These are phyloP conservation scores for Rhodeus uyekii DNA, from an alignment of 2,797 vertebrate genomes.

Conservation along the genomic window DNA sequence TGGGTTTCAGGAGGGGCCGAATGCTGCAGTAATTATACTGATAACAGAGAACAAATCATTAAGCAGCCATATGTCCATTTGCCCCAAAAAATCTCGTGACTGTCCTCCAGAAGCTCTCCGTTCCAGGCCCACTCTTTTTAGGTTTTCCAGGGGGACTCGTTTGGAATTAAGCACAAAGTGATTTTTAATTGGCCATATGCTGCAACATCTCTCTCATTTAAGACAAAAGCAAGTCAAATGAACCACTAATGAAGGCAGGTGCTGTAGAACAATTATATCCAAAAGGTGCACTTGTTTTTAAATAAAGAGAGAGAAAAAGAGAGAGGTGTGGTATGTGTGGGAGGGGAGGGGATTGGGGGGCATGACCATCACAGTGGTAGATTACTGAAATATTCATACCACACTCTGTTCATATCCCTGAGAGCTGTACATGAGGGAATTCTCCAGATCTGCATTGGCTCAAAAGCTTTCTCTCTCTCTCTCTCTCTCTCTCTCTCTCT, in stretches of 20 bases:
- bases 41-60: slow-evolving; percentile 64
- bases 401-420: slow-evolving; percentile 12
- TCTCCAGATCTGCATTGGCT: slow-evolving; percentile 32
- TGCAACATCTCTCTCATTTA: slow-evolving; percentile 60
- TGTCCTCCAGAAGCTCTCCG: slow-evolving; percentile 44
- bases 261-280: slow-evolving; percentile 53
- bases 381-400: slow-evolving; percentile 37
- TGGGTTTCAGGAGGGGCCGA: slow-evolving; percentile 41
- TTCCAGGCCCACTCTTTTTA: slow-evolving; percentile 60
- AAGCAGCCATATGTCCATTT: slow-evolving; percentile 68
- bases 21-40: slow-evolving; percentile 64
- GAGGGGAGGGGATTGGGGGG: not conserved
- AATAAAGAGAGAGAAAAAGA: not conserved
- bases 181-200: slow-evolving; percentile 79
- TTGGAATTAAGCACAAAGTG: slow-evolving; percentile 72
- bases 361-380: not conserved
- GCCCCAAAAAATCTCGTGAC: not conserved
- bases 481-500: not conserved
- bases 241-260: slow-evolving; percentile 62
- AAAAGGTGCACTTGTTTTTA: slow-evolving; percentile 33
- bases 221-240: slow-evolving; percentile 58
- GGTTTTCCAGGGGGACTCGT: slow-evolving; percentile 66
- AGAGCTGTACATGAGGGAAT: slow-evolving; percentile 35
- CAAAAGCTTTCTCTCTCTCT: not conserved
- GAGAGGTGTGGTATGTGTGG: no score